A percentile compares a stretch with the other conserved stretches of the same genome.
Conservation (phyloP, 2,113 vertebrate genomes). For the Hemiscyllium ocellatum region DNA sequence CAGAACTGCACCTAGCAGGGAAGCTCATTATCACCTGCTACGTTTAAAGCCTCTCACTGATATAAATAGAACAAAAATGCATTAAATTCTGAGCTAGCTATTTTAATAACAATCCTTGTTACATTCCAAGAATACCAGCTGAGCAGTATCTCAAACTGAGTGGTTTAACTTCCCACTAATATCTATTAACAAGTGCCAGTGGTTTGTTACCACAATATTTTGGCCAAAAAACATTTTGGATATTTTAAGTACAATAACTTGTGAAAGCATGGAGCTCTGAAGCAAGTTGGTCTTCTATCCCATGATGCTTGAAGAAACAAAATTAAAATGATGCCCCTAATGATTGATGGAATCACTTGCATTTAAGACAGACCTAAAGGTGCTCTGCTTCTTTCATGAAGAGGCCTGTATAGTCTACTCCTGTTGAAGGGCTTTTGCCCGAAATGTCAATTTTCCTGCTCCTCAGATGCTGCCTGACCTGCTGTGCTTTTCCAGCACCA, state of each 20-base stretch:
- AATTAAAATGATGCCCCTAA: neutral
- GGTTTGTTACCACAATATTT: neutral
- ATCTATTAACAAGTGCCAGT: neutral
- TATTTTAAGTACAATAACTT: neutral
- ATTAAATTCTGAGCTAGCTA: constrained; percentile 29
- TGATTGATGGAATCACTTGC: neutral
- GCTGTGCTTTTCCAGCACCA: too few relatives aligned
- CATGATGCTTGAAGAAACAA: neutral
- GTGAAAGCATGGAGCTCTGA: neutral
- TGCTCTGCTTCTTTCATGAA: too few relatives aligned
- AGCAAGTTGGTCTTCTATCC: neutral
- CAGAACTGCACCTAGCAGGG: neutral
- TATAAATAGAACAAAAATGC: constrained; percentile 28
- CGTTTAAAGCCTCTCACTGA: neutral
- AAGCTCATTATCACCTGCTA: constrained; percentile 33
- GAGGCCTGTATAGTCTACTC: too few relatives aligned
- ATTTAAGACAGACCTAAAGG: neutral
- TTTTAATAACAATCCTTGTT: constrained; percentile 8
- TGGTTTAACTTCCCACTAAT: neutral
- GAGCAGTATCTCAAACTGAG: neutral
- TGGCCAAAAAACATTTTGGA: neutral
- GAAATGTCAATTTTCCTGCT: too few relatives aligned
- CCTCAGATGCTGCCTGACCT: too few relatives aligned
- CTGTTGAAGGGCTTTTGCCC: too few relatives aligned
- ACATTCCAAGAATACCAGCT: constrained; percentile 4